phyloP scores from a whole-genome alignment of 2,888 invertebrate genomes.

The Lithophane semibrunnea region DNA sequence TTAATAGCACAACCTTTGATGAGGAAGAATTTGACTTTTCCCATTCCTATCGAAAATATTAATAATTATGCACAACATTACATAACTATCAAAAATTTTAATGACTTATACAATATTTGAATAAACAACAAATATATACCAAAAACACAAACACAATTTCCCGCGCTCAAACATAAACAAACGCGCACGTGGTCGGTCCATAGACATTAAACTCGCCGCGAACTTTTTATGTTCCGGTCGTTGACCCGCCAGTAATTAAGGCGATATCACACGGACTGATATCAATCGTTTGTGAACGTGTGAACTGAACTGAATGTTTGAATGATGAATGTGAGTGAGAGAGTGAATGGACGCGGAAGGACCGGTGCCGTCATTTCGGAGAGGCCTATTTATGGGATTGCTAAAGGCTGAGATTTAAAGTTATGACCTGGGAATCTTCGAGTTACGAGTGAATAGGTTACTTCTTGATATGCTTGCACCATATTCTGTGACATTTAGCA shows the following conservation, averaged over 20 bases:
- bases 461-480: background rate
- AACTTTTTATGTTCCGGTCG: slow-evolving; percentile 63
- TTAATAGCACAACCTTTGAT: too few species aligned
- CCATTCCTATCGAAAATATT: background rate
- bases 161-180: slow-evolving; percentile 67
- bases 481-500: background rate
- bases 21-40: too few species aligned
- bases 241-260: slow-evolving; percentile 57
- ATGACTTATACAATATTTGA: background rate
- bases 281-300: slow-evolving; percentile 61
- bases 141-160: slow-evolving; percentile 49
- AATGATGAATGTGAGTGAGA: slow-evolving; percentile 55
- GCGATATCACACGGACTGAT: slow-evolving; percentile 58
- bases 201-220: slow-evolving; percentile 55
- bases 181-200: slow-evolving; percentile 65
- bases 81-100: background rate
- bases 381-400: slow-evolving; percentile 46
- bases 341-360: slow-evolving; percentile 53
- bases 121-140: slow-evolving; percentile 12
- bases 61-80: background rate
- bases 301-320: slow-evolving; percentile 51
- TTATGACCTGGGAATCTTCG: slow-evolving; percentile 3
- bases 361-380: slow-evolving; percentile 32
- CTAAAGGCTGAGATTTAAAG: slow-evolving; percentile 20
- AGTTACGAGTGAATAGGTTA: background rate